Evolutionary conservation across 2,797 vertebrate genomes (phyloP).

Genomic region (Cirrhinus mrigala): DNA sequence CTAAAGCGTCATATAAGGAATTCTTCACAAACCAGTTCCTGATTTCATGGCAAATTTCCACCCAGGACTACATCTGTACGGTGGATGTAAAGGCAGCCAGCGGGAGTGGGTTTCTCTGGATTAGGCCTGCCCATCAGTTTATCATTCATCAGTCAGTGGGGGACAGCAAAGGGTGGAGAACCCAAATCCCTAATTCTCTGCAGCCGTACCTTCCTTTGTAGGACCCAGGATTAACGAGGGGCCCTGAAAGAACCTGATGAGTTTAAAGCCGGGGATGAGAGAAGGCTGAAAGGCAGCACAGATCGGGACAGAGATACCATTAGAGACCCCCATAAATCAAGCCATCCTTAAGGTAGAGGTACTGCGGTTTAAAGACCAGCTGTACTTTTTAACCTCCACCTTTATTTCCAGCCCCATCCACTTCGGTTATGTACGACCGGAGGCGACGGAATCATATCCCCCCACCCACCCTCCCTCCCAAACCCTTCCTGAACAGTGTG

Average conservation of each 20-base stretch:
- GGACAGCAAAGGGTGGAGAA: constrained; percentile 57
- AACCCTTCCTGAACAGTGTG: background rate
- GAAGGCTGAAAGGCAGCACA: constrained; percentile 87
- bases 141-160: constrained; percentile 89
- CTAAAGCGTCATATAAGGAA: constrained; percentile 70
- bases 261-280: constrained; percentile 94
- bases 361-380: constrained; percentile 93
- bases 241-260: constrained; percentile 88
- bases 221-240: constrained; percentile 91
- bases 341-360: constrained; percentile 86
- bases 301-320: constrained; percentile 97
- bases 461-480: background rate
- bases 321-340: constrained; percentile 97
- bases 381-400: constrained; percentile 94
- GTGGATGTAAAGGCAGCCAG: constrained; percentile 86
- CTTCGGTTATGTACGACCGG: constrained; percentile 73
- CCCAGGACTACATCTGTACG: constrained; percentile 79
- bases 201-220: constrained; percentile 92
- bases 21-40: constrained; percentile 71
- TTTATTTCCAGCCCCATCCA: constrained; percentile 85
- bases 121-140: constrained; percentile 87
- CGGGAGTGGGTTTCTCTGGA: constrained; percentile 89
- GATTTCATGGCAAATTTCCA: constrained; percentile 82
- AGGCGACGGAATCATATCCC: constrained; percentile 61
- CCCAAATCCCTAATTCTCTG: constrained; percentile 88